Conservation (phyloP, 2,797 vertebrate genomes). For the Notamacropus eugenii region DNA sequence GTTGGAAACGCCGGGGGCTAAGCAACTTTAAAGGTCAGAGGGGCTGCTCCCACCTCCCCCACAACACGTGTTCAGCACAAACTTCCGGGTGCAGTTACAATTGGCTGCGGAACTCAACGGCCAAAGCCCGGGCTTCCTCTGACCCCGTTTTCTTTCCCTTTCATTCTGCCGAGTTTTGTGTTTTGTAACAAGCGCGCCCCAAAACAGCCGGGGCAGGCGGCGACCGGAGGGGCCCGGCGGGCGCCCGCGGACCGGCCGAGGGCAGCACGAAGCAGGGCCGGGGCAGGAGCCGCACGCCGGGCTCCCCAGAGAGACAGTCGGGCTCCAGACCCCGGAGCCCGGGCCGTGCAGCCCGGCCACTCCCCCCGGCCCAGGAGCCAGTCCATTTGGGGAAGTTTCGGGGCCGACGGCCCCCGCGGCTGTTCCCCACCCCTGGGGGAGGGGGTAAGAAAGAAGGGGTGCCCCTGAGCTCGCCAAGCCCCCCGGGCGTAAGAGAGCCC, state of each 20-base stretch:
- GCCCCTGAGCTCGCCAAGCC: not conserved
- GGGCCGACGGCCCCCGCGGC: not conserved
- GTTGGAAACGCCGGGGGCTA: no score
- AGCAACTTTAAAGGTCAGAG: conserved; percentile 70
- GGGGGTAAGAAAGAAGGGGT: not conserved
- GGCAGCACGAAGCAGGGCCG: conserved; percentile 68
- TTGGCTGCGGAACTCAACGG: conserved; percentile 83
- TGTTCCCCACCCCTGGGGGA: rapidly evolving
- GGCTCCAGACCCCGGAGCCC: conserved; percentile 34
- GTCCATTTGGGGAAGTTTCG: conserved; percentile 20
- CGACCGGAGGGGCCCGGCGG: no score
- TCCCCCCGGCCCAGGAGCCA: conserved; percentile 15
- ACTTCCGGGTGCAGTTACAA: conserved; percentile 87
- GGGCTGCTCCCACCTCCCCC: conserved; percentile 82
- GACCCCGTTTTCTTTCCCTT: conserved; percentile 32
- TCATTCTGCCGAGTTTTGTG: conserved; percentile 65
- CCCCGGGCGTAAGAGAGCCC: not conserved
- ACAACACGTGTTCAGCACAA: conserved; percentile 91
- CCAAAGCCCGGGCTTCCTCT: conserved; percentile 70
- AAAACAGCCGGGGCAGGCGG: not conserved
- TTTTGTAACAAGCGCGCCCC: conserved; percentile 43
- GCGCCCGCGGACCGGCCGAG: not conserved
- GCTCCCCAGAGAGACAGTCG: conserved; percentile 64
- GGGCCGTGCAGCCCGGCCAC: conserved; percentile 50
- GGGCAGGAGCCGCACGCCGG: conserved; percentile 71